Conservation (phyloP, 2,888 invertebrate species). For the Thera obeliscata region DNA sequence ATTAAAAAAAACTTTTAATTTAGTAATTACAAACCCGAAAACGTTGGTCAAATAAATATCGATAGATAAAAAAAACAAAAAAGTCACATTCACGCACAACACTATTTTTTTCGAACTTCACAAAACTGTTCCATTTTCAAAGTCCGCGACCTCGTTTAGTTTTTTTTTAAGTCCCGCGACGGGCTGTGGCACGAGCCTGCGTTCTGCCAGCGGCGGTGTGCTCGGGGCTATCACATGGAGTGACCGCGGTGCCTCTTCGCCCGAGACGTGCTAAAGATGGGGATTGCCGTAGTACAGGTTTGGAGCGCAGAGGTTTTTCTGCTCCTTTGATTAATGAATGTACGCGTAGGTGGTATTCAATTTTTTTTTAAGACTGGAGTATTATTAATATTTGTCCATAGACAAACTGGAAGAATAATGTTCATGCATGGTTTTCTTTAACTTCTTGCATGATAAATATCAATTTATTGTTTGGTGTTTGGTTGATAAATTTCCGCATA, state of each 20-base stretch:
- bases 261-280: conserved; percentile 70
- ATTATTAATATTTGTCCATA: no score
- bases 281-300: conserved; percentile 60
- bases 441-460: no score
- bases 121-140: conserved; percentile 20
- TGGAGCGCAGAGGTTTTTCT: conserved; percentile 49
- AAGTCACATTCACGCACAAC: conserved; percentile 13
- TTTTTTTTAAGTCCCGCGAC: conserved; percentile 62
- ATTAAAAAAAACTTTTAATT: no score
- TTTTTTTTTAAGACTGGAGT: not conserved
- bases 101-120: conserved; percentile 12
- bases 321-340: conserved; percentile 4
- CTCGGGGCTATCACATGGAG: conserved; percentile 83
- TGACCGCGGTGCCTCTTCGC: conserved; percentile 57
- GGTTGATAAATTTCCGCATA: no score
- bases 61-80: no score
- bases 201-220: conserved; percentile 59
- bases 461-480: no score
- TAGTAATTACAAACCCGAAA: not conserved
- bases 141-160: conserved; percentile 22
- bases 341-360: not conserved
- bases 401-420: no score
- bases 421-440: no score
- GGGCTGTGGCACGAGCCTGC: conserved; percentile 57
- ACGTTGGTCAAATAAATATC: not conserved